Evolutionary conservation across 2,797 vertebrate genomes (phyloP).

Genomic region (Helicolenus hilgendorfi): DNA sequence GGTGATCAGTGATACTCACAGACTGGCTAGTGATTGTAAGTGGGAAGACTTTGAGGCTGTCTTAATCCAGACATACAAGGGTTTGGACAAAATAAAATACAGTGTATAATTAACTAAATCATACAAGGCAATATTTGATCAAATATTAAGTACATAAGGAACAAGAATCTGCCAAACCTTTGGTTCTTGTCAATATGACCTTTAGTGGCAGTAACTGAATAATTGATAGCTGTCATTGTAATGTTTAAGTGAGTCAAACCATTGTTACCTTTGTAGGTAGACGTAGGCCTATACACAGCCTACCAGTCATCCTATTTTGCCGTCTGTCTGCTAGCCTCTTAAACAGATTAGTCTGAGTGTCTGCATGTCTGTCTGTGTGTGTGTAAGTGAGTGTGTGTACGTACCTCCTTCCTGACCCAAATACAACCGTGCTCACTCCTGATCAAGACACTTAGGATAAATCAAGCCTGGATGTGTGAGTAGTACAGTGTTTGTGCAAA

Average conservation of each 20-base stretch:
- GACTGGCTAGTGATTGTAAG: not conserved
- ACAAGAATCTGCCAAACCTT: not conserved
- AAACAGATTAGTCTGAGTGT: conserved; percentile 66
- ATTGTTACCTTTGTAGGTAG: not conserved
- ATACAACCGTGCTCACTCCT: conserved; percentile 19
- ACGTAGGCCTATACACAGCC: not conserved
- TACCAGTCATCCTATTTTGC: conserved; percentile 9
- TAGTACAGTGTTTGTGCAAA: not conserved
- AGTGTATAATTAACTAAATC: not conserved
- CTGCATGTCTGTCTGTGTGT: conserved; percentile 3
- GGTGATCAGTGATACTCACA: not conserved
- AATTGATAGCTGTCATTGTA: not conserved
- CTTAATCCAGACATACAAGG: not conserved
- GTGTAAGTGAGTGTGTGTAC: not conserved
- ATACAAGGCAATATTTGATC: not conserved
- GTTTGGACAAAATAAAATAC: not conserved
- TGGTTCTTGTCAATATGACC: not conserved
- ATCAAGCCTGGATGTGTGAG: not conserved
- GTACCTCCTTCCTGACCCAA: conserved; percentile 32
- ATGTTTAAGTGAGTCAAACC: not conserved
- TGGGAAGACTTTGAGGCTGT: not conserved
- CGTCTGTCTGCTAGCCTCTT: conserved; percentile 45
- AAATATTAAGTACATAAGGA: not conserved
- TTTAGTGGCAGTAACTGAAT: not conserved
- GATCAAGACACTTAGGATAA: conserved; percentile 9